Percentiles rank a stretch among this genome's conserved stretches.
phyloP scores from a whole-genome alignment of 2,113 vertebrate species.

The Ptilonorhynchus violaceus region DNA sequence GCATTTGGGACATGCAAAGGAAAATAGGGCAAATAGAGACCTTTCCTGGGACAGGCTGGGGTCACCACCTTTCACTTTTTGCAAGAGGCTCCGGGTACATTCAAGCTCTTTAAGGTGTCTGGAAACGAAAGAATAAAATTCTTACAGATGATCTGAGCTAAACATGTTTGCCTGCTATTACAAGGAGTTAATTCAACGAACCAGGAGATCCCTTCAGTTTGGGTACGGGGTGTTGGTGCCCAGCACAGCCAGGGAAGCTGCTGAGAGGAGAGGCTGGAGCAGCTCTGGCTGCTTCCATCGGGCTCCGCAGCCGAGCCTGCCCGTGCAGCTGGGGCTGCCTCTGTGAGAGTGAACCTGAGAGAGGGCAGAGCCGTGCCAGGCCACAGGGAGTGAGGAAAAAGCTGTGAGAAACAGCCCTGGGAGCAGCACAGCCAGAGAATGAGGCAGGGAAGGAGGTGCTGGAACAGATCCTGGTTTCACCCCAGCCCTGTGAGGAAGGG shows the following conservation, averaged over 20 bases:
- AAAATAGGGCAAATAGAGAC: neutral
- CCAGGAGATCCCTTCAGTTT: neutral
- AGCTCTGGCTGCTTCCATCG: neutral
- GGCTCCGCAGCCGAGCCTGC: neutral
- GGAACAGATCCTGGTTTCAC: no score
- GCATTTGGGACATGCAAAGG: neutral
- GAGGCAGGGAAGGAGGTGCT: neutral
- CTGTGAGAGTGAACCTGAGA: neutral
- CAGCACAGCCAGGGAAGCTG: neutral
- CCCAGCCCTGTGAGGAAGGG: neutral
- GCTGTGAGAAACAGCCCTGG: neutral
- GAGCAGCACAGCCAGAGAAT: neutral
- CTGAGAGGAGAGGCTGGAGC: neutral
- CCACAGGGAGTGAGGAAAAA: neutral
- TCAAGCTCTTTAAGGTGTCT: neutral
- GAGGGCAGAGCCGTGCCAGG: neutral
- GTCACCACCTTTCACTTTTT: neutral
- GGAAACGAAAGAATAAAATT: neutral
- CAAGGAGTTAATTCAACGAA: neutral
- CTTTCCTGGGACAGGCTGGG: neutral
- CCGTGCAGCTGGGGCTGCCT: neutral
- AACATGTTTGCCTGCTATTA: neutral
- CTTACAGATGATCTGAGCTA: neutral
- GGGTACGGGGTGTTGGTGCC: rapidly evolving
- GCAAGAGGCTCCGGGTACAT: neutral